Evolutionary conservation across 2,888 invertebrate species (phyloP), one percentile per base, ranked within the genome.

Genomic region (Drosophila infuscata): DNA sequence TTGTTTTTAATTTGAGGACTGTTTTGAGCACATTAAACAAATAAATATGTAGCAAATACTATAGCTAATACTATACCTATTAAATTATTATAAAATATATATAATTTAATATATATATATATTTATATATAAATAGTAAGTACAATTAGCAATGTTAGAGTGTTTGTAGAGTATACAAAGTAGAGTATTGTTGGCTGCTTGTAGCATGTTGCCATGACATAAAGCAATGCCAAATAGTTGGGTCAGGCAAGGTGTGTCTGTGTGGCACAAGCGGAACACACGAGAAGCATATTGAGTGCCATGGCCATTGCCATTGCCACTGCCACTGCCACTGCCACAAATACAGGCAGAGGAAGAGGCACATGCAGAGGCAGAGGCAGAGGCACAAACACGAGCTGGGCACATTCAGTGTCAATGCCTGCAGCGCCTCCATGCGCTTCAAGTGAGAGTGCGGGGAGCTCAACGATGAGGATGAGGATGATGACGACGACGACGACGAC

Each of bases 351-450:
- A 60, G 73, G 64, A 63, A 64, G 17, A 59, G 73, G 64, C 67
- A 62, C 49, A 32, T 2, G 36, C 36, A 15, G 59, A 60, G 65
- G 49, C 62, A 38, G 20, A n/a, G 25, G 11, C 25, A 33, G 32
- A 60, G 77, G 62, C 68, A 64, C 49, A 32, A 62, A 52, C 54
- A 63, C 62, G 69, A 67, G 57, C 48, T 70, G 60, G 70, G 62
- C 62, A 46, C 46, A 62, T 76, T 76, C 74, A 69, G 82, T 84
- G 83, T 83, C 87, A 84, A 87, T 87, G 83, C 82, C 80, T 80
- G 78, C 73, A 56, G 62, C 65, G 58, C 38, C 57, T 32, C 30
- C 54, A 49, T 57, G 51, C 51, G 48, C n/a, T 46, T 43, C 38
- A 71, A 80, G 77, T 71, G 70, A 74, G 80, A 77, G 74, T 82